phyloP scores from a whole-genome alignment of 2,888 invertebrate species.

The Sialis fuliginosa region DNA sequence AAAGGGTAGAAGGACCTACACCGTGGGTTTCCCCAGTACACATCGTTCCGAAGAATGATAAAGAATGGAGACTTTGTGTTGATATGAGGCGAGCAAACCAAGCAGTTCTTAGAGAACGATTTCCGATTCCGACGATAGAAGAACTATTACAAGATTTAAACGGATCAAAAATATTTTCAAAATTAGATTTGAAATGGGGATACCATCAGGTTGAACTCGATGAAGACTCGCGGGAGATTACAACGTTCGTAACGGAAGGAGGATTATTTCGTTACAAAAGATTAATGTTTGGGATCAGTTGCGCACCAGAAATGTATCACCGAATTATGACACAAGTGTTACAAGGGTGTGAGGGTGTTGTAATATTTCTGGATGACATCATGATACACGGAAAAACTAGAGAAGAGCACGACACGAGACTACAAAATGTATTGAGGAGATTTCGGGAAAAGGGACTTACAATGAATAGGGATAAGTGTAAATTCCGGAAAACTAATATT shows the following conservation, averaged over 20 bases:
- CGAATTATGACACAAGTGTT: too few species aligned
- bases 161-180: constrained; percentile 3
- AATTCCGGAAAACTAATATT: too few species aligned
- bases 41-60: constrained; percentile 11
- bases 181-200: constrained; percentile 15
- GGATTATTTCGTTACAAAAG: constrained; percentile 19
- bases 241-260: constrained; percentile 16
- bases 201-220: constrained; percentile 18
- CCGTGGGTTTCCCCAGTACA: constrained; percentile 12
- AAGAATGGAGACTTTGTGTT: constrained; percentile 12
- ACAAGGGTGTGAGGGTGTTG: too few species aligned
- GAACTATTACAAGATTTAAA: too few species aligned
- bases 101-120: constrained; percentile 9
- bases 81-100: constrained; percentile 13
- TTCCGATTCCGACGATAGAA: neutral
- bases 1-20: constrained; percentile 9
- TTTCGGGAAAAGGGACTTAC: too few species aligned
- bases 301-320: too few species aligned
- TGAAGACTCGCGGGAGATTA: constrained; percentile 13
- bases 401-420: too few species aligned
- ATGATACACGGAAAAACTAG: too few species aligned
- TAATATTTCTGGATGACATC: too few species aligned
- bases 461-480: too few species aligned
- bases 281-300: too few species aligned
- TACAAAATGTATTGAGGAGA: too few species aligned